Evolutionary conservation across 2,797 vertebrate species (phyloP).

Genomic region (Mergus octosetaceus): DNA sequence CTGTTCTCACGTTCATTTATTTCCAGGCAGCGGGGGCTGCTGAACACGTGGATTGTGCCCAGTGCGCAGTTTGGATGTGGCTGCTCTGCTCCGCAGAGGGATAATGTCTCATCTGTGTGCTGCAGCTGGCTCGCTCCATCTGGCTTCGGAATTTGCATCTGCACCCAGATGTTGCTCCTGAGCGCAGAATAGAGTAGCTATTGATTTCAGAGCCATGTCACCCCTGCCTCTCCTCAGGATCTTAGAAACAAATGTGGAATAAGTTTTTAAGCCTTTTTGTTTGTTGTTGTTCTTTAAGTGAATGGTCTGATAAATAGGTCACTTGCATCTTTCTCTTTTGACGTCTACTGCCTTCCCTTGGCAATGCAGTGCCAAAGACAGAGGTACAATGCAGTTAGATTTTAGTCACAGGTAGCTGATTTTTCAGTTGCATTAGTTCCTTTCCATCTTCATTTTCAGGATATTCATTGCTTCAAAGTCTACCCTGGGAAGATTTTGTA

Average conservation of each 20-base stretch:
- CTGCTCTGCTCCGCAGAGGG: fast-evolving
- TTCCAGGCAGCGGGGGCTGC: neutral
- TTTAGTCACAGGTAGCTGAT: neutral
- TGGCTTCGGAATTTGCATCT: neutral
- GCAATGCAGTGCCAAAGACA: neutral
- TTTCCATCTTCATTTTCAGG: neutral
- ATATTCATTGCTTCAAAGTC: neutral
- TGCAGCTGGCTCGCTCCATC: neutral
- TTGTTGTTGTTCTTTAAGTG: neutral
- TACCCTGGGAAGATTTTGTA: neutral
- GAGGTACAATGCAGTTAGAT: neutral
- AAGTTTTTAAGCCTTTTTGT: neutral
- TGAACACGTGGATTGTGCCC: neutral
- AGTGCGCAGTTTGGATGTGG: neutral
- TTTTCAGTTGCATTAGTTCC: neutral
- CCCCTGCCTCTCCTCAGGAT: neutral
- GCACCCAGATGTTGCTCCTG: neutral
- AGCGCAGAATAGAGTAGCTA: neutral
- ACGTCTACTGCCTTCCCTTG: neutral
- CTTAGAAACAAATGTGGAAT: neutral
- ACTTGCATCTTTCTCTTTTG: too few species aligned
- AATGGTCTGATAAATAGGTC: neutral
- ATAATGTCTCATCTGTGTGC: neutral
- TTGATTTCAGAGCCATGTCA: neutral
- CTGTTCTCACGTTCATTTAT: neutral